Conservation (phyloP, 2,888 invertebrate genomes). For the Laspeyria flexula region DNA sequence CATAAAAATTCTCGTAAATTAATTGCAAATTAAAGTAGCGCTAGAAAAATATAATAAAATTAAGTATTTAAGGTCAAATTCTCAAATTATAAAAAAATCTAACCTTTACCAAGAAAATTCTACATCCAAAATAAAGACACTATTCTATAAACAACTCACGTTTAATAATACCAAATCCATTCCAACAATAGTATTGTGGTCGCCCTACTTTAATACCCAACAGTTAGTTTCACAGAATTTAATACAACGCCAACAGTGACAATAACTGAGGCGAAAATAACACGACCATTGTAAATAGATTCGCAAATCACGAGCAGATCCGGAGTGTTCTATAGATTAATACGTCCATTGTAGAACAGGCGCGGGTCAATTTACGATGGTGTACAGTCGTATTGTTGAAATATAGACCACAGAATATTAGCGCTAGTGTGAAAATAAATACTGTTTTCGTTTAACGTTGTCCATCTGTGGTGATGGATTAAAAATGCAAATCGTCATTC, state of each 20-base stretch:
- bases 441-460: background rate
- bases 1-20: no score
- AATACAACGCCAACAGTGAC: conserved; percentile 46
- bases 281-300: conserved; percentile 41
- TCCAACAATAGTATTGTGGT: conserved; percentile 27
- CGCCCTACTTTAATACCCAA: conserved; percentile 40
- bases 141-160: background rate
- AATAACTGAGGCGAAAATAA: conserved; percentile 36
- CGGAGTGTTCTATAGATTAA: conserved; percentile 20
- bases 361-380: conserved; percentile 22
- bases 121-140: no score
- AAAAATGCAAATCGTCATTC: no score
- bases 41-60: no score
- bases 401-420: conserved; percentile 19
- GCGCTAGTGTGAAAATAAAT: background rate
- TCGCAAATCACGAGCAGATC: conserved; percentile 22
- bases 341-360: conserved; percentile 2
- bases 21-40: no score
- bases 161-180: conserved; percentile 10
- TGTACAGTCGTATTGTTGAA: conserved; percentile 23
- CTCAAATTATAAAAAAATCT: no score
- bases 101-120: no score
- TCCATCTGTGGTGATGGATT: no score
- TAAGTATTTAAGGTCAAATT: no score
- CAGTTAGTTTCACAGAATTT: conserved; percentile 39